Base-by-base conservation (phyloP, 2,888 invertebrate genomes). In the Cyclophora albipunctata region DNA sequence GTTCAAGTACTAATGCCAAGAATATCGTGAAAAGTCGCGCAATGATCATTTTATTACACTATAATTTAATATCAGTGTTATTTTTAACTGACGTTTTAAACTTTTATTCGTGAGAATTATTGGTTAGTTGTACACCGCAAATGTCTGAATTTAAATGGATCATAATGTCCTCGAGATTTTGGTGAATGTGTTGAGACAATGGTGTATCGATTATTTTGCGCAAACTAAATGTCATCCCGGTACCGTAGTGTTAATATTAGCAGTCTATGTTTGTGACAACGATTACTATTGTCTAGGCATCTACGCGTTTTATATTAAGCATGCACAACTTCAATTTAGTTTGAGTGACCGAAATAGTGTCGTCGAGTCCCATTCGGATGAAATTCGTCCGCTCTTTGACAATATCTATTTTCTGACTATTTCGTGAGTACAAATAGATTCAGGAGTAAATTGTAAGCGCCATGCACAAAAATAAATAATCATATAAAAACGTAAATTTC, bases 141-240 rank as follows among this genome's bases (percentile, higher is more conserved):
- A 60, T 60, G 63, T 57, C 59, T 54, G 52, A 55, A 50, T 58
- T 60, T 63, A 66, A 67, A 67, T 73, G 71, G 64, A 69, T 67
- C 71, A 67, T 66, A 64, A 77, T 69, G 69, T 76, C 67, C 69
- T 79, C 72, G 66, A 69, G 70, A 75, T 80, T 83, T 84, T 70
- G 70, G 84, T 83, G 81, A 81, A 83, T 80, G 80, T 85, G 84
- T 78, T 83, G 78, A 85, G 85, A 87, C 86, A 87, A 87, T 87
- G 86, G 87, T 86, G 81, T 88, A 88, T 88, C 85, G 88, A 88
- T 88, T 88, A 87, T 86, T 88, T 86, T 86, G 80, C 82, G 83
- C 82, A 81, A 82, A 85, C 81, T 84, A 86, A 88, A 88, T 87
- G 88, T 88, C 88, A 88, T 84, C 85, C 81, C 84, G 72, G 86